A percentile compares a stretch with the other conserved stretches of the same genome.
Evolutionary conservation across 1,140 invertebrate genomes (phyloP).

Genomic region (Drosophila kanapiae): DNA sequence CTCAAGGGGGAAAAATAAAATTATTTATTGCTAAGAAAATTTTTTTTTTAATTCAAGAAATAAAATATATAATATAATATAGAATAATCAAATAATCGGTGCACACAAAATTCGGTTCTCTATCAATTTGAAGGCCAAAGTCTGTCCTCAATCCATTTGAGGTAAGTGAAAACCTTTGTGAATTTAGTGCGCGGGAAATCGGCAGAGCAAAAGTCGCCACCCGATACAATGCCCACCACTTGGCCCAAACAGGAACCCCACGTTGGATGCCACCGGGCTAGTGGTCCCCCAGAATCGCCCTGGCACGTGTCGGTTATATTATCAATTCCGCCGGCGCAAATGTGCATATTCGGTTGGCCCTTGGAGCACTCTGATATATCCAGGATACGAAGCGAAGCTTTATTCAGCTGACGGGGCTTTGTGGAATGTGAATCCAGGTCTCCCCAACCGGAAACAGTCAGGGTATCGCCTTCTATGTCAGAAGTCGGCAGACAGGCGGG

Average conservation of each 20-base stretch:
- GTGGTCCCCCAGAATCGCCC: background rate
- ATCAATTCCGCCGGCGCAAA: background rate
- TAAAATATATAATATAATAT: too few relatives aligned
- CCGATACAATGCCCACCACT: background rate
- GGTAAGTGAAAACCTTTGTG: background rate
- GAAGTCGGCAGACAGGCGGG: background rate
- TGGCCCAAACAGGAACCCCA: constrained; percentile 1
- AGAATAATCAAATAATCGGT: too few relatives aligned
- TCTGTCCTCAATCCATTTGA: background rate
- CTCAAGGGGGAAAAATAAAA: constrained; percentile 19
- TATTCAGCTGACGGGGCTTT: background rate
- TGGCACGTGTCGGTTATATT: background rate
- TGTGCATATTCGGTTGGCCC: background rate
- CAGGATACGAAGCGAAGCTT: background rate
- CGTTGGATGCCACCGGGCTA: background rate
- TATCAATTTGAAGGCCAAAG: background rate
- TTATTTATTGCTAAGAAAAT: background rate
- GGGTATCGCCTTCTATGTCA: background rate
- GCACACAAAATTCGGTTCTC: too few relatives aligned
- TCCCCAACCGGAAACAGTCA: background rate
- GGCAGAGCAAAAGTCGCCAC: background rate
- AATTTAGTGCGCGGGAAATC: background rate
- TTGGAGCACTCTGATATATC: background rate
- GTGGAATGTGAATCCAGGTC: too few relatives aligned
- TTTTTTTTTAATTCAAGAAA: background rate